Evolutionary conservation across 2,113 vertebrate species (phyloP).

Genomic region (Tachuris rubrigastra): DNA sequence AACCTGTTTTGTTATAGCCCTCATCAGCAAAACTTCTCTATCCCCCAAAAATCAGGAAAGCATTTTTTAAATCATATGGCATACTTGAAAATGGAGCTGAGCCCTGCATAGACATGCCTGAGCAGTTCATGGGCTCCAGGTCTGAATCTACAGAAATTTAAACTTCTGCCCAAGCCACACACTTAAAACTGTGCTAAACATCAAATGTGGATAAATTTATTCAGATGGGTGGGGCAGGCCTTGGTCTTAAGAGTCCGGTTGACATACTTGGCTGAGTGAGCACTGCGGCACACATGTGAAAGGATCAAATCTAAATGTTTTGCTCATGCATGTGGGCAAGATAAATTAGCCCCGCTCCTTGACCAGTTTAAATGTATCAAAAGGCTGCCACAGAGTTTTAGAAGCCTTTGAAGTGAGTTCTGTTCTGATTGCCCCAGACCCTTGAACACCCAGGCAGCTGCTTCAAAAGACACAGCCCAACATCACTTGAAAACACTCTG

Average conservation of each 20-base stretch:
- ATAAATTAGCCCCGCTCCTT: neutral
- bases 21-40: neutral
- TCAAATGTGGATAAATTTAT: neutral
- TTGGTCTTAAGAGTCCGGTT: neutral
- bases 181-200: neutral
- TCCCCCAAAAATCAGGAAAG: neutral
- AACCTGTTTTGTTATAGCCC: neutral
- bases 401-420: neutral
- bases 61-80: neutral
- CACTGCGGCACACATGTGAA: neutral
- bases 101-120: neutral
- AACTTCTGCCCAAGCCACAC: neutral
- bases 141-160: neutral
- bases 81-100: neutral
- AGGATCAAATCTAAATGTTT: neutral
- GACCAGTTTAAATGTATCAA: neutral
- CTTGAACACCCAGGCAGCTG: neutral
- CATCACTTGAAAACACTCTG: neutral
- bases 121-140: neutral
- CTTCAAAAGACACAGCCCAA: neutral
- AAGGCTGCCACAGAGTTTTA: neutral
- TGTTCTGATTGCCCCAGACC: neutral
- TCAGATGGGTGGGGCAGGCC: neutral
- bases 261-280: neutral
- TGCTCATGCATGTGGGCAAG: neutral